Conservation (phyloP, 2,888 invertebrate genomes). For the Mayetiola destructor region DNA sequence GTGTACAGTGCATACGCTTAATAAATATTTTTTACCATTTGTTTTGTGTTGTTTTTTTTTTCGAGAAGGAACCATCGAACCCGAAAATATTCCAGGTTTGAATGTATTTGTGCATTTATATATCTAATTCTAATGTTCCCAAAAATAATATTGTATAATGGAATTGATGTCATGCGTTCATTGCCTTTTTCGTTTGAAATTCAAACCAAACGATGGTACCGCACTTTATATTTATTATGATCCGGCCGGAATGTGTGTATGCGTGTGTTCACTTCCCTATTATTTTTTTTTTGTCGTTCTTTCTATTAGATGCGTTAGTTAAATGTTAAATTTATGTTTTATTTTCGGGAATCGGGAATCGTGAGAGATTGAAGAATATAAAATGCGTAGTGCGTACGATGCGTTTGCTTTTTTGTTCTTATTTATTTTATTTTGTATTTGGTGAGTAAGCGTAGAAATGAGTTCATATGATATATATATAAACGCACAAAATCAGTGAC, state of each 20-base stretch:
- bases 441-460: background rate
- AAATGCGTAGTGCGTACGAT: background rate
- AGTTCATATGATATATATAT: background rate
- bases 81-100: too few species aligned
- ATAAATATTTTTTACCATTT: too few species aligned
- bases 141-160: too few species aligned
- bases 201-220: background rate
- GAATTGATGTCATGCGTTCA: slow-evolving; percentile 7
- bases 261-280: too few species aligned
- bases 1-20: too few species aligned
- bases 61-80: too few species aligned
- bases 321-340: background rate
- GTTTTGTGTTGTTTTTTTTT: too few species aligned
- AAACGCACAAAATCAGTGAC: slow-evolving; percentile 3
- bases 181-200: background rate
- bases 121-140: too few species aligned
- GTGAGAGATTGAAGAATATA: background rate
- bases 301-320: too few species aligned
- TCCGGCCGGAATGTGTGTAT: too few species aligned
- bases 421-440: background rate
- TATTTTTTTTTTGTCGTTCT: background rate
- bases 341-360: background rate
- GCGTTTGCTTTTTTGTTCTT: background rate
- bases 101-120: too few species aligned
- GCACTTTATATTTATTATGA: too few species aligned